These are phyloP conservation scores for Luscinia luscinia DNA, from an alignment of 2,797 vertebrate species.

Conservation along the genomic window DNA sequence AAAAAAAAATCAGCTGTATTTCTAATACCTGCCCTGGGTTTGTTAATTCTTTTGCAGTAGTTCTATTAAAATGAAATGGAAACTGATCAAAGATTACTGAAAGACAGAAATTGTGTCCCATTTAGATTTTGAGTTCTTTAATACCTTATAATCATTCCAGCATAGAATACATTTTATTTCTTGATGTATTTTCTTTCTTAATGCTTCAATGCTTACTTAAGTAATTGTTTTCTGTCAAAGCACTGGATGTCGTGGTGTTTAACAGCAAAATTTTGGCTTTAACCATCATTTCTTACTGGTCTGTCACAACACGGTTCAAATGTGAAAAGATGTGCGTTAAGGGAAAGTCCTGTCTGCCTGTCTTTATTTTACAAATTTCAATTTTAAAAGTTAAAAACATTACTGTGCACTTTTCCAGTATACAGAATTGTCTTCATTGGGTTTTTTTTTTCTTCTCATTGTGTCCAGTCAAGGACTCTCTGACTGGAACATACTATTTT, in stretches of 20 bases:
- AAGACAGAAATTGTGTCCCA: background rate
- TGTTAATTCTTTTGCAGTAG: background rate
- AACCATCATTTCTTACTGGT: slow-evolving; percentile 72
- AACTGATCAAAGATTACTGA: background rate
- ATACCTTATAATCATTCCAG: background rate
- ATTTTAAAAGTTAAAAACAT: slow-evolving; percentile 47
- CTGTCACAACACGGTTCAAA: slow-evolving; percentile 47
- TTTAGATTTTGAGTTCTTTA: background rate
- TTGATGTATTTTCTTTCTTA: slow-evolving; percentile 60
- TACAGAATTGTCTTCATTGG: background rate
- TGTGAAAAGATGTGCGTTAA: slow-evolving; percentile 5
- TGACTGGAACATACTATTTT: background rate
- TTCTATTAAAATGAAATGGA: background rate
- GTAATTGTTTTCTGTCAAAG: slow-evolving; percentile 43
- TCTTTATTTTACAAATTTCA: slow-evolving; percentile 32
- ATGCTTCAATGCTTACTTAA: slow-evolving; percentile 73
- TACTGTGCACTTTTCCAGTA: background rate
- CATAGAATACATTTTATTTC: slow-evolving; percentile 65
- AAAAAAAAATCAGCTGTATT: background rate
- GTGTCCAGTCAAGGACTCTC: background rate
- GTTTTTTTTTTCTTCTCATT: slow-evolving; percentile 2
- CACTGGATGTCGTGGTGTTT: slow-evolving; percentile 16
- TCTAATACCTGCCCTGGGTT: background rate
- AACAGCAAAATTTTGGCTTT: slow-evolving; percentile 69
- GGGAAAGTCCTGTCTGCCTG: background rate